Evolutionary conservation across 1,140 invertebrate genomes (phyloP).

Genomic region (Trypoxylus dichotomus): DNA sequence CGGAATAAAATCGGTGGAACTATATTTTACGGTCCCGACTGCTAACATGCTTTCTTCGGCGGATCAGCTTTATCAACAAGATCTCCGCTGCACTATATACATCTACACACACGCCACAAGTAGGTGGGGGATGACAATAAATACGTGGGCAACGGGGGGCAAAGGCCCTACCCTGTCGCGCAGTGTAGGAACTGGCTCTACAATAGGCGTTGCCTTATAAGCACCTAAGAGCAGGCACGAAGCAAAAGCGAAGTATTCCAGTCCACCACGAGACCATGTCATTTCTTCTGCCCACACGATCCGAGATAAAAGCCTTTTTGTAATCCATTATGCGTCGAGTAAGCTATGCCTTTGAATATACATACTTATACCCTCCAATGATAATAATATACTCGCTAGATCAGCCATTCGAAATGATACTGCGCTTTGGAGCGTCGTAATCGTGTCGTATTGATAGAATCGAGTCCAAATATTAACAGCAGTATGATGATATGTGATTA

Average conservation of each 20-base stretch:
- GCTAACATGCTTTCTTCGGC: conserved; percentile 15
- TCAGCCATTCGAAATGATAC: not conserved
- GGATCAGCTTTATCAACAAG: conserved; percentile 9
- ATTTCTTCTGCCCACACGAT: conserved; percentile 20
- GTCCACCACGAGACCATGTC: conserved; percentile 20
- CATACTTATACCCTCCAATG: not conserved
- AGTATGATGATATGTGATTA: not conserved
- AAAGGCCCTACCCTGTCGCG: conserved; percentile 28
- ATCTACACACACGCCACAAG: not conserved
- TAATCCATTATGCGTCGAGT: conserved; percentile 5
- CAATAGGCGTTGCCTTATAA: conserved; percentile 30
- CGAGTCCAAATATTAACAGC: not conserved
- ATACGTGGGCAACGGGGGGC: conserved; percentile 28
- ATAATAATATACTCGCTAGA: not conserved
- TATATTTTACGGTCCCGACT: conserved; percentile 6
- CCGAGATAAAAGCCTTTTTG: conserved; percentile 9
- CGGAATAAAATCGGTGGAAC: not conserved
- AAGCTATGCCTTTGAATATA: conserved; percentile 1
- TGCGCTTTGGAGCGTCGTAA: not conserved
- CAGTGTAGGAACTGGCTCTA: conserved; percentile 26
- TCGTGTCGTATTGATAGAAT: not conserved
- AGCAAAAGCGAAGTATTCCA: conserved; percentile 4
- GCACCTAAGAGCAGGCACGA: conserved; percentile 15
- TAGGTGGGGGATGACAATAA: conserved; percentile 30
- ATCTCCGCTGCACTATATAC: not conserved